Evolutionary conservation across 2,888 invertebrate species (phyloP).

Genomic region (Standfussiana lucernea): DNA sequence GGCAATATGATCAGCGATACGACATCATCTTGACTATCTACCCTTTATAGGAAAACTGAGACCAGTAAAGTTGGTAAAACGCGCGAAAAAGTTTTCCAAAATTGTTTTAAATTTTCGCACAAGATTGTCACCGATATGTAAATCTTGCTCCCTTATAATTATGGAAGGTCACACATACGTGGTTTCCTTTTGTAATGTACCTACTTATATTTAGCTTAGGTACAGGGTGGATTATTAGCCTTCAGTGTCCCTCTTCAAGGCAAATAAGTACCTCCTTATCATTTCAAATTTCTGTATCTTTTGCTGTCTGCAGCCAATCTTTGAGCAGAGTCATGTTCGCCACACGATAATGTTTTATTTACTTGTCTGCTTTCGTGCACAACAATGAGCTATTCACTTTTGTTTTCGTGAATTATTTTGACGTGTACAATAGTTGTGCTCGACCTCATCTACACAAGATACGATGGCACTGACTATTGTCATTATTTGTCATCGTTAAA

Average conservation of each 20-base stretch:
- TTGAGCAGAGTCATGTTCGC: not conserved
- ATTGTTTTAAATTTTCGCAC: not conserved
- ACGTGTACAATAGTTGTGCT: conserved; percentile 4
- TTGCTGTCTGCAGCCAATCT: not conserved
- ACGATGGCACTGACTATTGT: not conserved
- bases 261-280: not conserved
- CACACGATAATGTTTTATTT: conserved; percentile 5
- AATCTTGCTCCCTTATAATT: not conserved
- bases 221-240: no score
- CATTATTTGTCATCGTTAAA: not conserved
- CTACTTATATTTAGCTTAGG: no score
- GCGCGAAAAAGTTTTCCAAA: not conserved
- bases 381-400: conserved; percentile 17
- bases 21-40: not conserved
- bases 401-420: conserved; percentile 13
- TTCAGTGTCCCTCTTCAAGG: not conserved
- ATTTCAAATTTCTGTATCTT: no score
- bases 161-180: no score
- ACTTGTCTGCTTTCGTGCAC: not conserved
- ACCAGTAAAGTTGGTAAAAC: not conserved
- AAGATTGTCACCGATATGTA: not conserved
- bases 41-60: not conserved
- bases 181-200: no score
- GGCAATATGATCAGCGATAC: not conserved
- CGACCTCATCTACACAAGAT: not conserved